Conservation (phyloP, 35 echinoderm and acorn worm species). For the Hemicentrotus pulcherrimus region DNA sequence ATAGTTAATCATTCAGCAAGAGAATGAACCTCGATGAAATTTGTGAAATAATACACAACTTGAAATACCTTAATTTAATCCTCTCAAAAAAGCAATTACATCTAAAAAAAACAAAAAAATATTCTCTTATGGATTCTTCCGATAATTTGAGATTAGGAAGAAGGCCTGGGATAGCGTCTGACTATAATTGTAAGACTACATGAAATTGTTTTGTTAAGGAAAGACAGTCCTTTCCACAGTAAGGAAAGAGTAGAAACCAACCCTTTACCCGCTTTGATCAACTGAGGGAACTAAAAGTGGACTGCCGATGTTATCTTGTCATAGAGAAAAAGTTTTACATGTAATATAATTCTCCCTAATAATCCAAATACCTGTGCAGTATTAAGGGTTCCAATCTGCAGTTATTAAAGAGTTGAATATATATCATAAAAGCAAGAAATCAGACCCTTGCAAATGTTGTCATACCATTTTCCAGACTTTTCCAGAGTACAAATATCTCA, state of each 20-base stretch:
- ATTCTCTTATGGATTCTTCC: background rate
- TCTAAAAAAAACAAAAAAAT: background rate
- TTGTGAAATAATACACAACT: background rate
- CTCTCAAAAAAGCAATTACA: background rate
- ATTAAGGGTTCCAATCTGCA: too few relatives aligned
- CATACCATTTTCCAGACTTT: too few relatives aligned
- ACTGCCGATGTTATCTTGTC: too few relatives aligned
- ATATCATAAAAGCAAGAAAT: background rate
- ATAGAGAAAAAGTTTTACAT: too few relatives aligned
- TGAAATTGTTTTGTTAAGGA: background rate
- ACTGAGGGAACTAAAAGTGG: too few relatives aligned
- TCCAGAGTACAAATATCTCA: too few relatives aligned
- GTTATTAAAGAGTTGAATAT: too few relatives aligned
- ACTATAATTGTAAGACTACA: background rate
- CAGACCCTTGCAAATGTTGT: too few relatives aligned
- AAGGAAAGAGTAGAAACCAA: background rate
- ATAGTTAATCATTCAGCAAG: background rate
- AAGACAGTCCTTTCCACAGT: background rate
- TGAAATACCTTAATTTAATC: background rate
- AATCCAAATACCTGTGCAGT: too few relatives aligned
- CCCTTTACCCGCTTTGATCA: too few relatives aligned
- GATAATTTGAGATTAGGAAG: background rate
- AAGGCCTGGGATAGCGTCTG: too few relatives aligned
- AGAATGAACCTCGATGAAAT: background rate
- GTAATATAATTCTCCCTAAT: too few relatives aligned